Evolutionary conservation across 2,888 invertebrate species (phyloP).

Genomic region (Nomada ferruginata): DNA sequence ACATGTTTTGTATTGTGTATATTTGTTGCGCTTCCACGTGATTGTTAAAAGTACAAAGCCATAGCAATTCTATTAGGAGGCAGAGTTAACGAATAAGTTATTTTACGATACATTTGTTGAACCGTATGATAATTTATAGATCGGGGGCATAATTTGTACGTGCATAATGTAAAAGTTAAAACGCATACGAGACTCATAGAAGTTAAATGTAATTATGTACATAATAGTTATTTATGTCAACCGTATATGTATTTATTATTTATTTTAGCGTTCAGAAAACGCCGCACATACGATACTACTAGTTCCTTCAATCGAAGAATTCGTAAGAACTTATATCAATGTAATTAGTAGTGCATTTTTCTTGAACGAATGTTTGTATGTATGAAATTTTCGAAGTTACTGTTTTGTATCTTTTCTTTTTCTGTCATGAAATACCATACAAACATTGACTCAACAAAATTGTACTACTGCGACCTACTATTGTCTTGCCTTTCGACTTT

Average conservation of each 20-base stretch:
- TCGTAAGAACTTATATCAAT: conserved; percentile 5
- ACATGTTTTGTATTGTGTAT: conserved; percentile 30
- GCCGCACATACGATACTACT: conserved; percentile 48
- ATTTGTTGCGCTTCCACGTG: conserved; percentile 42
- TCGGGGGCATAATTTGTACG: conserved; percentile 39
- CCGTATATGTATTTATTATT: conserved; percentile 72
- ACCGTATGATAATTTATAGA: conserved; percentile 32
- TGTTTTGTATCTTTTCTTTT: conserved; percentile 12
- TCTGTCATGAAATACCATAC: not conserved
- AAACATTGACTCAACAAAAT: conserved; percentile 32
- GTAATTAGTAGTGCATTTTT: conserved; percentile 29
- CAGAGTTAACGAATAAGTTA: conserved; percentile 20
- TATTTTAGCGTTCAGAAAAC: conserved; percentile 63
- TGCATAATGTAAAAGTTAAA: conserved; percentile 20
- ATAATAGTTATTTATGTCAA: conserved; percentile 68
- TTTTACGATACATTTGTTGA: conserved; percentile 26
- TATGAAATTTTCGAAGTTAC: not conserved
- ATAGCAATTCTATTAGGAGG: conserved; percentile 22
- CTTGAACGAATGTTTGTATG: conserved; percentile 24
- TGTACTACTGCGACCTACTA: conserved; percentile 46
- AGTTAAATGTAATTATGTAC: conserved; percentile 72
- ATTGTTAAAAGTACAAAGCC: conserved; percentile 53
- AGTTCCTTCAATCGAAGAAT: conserved; percentile 59
- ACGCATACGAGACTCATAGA: conserved; percentile 33
- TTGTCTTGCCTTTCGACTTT: conserved; percentile 64